A percentile compares a stretch with the other conserved stretches of the same genome.
These are phyloP conservation scores for Sycophila texana DNA, from an alignment of 2,888 invertebrate species.

Conservation along the genomic window DNA sequence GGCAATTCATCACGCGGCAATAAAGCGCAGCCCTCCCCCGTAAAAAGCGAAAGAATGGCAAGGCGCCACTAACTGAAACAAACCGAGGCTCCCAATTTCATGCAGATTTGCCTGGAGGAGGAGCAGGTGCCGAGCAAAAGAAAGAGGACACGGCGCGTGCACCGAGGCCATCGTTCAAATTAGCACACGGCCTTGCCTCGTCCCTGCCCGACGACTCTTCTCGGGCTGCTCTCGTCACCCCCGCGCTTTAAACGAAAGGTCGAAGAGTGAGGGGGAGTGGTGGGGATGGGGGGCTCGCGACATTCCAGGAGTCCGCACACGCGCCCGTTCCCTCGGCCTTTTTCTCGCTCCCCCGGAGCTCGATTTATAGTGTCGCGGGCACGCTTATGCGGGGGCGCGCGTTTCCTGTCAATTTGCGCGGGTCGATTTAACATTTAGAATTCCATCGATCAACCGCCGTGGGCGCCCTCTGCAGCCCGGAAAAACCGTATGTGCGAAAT, in stretches of 20 bases:
- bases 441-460: constrained; percentile 51
- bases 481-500: no score
- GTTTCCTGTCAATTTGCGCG: constrained; percentile 57
- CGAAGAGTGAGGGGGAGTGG: background rate
- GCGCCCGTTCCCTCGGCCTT: constrained; percentile 5
- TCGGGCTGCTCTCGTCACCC: constrained; percentile 7
- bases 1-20: constrained; percentile 35
- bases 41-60: background rate
- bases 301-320: constrained; percentile 45
- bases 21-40: background rate
- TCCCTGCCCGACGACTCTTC: background rate
- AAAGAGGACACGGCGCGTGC: background rate
- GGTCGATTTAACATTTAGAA: constrained; percentile 57
- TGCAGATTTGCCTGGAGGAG: constrained; percentile 42
- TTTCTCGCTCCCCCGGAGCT: constrained; percentile 39
- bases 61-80: constrained; percentile 22
- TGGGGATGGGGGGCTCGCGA: constrained; percentile 18
- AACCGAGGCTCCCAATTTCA: constrained; percentile 44
- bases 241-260: constrained; percentile 15
- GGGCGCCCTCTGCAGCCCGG: background rate
- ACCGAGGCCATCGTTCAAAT: constrained; percentile 45
- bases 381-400: constrained; percentile 45
- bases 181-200: constrained; percentile 27
- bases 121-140: background rate
- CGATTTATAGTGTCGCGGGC: constrained; percentile 54